Conservation (phyloP, 2,113 vertebrate genomes). For the Telmatochromis bifrenatus region DNA sequence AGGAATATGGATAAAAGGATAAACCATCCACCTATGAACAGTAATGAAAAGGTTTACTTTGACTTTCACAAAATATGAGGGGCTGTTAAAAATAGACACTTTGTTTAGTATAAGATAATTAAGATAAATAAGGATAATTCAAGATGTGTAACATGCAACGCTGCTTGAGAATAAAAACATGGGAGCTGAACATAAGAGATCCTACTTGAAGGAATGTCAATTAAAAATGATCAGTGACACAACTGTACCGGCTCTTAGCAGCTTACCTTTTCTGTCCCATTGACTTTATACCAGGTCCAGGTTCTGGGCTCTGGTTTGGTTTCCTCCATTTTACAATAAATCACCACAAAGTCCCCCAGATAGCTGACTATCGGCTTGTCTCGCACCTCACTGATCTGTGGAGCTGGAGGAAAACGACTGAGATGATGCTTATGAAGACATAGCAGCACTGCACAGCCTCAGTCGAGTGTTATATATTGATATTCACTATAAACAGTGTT, state of each 20-base stretch:
- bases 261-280: constrained; percentile 61
- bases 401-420: constrained; percentile 18
- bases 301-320: constrained; percentile 21
- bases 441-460: background rate
- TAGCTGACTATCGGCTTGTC: constrained; percentile 70
- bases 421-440: background rate
- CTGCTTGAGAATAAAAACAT: background rate
- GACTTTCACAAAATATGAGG: background rate
- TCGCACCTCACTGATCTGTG: constrained; percentile 41
- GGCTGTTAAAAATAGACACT: background rate
- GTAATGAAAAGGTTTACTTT: background rate
- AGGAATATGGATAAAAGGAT: background rate
- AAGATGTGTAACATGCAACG: background rate
- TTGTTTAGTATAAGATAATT: background rate
- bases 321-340: constrained; percentile 53
- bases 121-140: background rate
- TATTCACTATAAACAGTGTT: background rate
- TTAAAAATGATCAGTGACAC: background rate
- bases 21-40: background rate
- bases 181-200: background rate
- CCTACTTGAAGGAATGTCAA: background rate
- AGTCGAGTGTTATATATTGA: background rate
- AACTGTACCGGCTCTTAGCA: background rate
- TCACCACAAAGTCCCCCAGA: constrained; percentile 50
- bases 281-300: constrained; percentile 66